Evolutionary conservation across 2,113 vertebrate genomes (phyloP).

Genomic region (Prinia subflava): DNA sequence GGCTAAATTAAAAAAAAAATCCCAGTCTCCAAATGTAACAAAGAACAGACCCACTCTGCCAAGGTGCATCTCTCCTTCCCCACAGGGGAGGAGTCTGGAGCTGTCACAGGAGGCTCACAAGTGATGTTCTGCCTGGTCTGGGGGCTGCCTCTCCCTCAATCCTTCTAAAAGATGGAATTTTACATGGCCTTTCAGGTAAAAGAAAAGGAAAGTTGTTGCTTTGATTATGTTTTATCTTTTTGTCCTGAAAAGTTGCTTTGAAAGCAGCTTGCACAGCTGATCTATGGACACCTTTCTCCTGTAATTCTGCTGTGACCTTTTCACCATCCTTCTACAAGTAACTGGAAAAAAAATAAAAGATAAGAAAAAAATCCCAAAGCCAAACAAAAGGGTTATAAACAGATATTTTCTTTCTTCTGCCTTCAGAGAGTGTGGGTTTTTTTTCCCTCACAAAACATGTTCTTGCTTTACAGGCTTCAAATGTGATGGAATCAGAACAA

Average conservation of each 20-base stretch:
- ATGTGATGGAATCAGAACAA: not conserved
- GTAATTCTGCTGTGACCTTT: conserved; percentile 26
- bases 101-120: fast-evolving
- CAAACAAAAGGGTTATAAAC: not conserved
- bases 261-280: not conserved
- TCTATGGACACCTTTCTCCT: not conserved
- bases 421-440: not conserved
- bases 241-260: not conserved
- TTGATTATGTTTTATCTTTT: not conserved
- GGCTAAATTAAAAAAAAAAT: not conserved
- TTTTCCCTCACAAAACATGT: not conserved
- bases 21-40: not conserved
- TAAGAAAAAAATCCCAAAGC: not conserved
- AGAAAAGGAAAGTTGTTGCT: not conserved
- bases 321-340: not conserved
- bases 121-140: not conserved
- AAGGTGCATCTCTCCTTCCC: fast-evolving
- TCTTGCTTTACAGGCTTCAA: not conserved
- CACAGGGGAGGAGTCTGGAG: fast-evolving
- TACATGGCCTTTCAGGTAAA: not conserved
- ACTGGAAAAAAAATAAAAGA: not conserved
- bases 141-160: not conserved
- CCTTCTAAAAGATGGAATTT: not conserved
- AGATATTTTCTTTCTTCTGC: not conserved
- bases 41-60: fast-evolving